Percentiles rank a stretch among this genome's conserved stretches.
phyloP scores from a whole-genome alignment of 2,113 vertebrate genomes.

The Dissostichus mawsoni region DNA sequence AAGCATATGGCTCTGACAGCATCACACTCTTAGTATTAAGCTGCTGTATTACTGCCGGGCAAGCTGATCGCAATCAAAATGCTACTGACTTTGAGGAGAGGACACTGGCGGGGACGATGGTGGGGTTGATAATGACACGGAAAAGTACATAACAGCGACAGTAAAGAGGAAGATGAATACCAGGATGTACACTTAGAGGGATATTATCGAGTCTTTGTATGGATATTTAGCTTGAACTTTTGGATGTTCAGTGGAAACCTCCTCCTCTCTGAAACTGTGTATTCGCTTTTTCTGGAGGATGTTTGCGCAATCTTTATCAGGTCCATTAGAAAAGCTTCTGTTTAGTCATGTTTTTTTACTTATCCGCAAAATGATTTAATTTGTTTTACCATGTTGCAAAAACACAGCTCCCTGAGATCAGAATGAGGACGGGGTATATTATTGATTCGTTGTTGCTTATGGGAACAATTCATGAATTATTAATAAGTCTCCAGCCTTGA shows the following conservation, averaged over 20 bases:
- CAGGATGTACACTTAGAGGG: background rate
- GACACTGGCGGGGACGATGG: background rate
- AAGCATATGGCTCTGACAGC: slow-evolving; percentile 64
- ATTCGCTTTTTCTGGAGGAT: background rate
- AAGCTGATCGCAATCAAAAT: slow-evolving; percentile 37
- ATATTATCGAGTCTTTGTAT: background rate
- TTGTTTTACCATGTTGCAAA: slow-evolving; percentile 24
- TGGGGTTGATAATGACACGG: slow-evolving; percentile 7
- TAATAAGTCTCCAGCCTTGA: slow-evolving; percentile 45
- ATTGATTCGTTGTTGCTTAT: slow-evolving; percentile 65
- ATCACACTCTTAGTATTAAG: slow-evolving; percentile 39
- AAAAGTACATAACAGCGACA: background rate
- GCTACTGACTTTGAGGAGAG: slow-evolving; percentile 37
- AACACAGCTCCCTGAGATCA: slow-evolving; percentile 27
- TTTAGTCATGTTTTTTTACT: background rate
- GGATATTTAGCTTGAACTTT: background rate
- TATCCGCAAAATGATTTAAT: slow-evolving; percentile 20
- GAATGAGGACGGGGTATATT: slow-evolving; percentile 30
- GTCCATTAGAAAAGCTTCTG: background rate
- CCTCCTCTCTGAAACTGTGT: background rate
- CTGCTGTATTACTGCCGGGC: slow-evolving; percentile 10
- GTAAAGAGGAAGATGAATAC: background rate
- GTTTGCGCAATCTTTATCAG: background rate
- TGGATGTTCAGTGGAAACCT: background rate
- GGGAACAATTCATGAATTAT: slow-evolving; percentile 71